Evolutionary conservation across 2,888 invertebrate species (phyloP), one percentile per base, ranked within the genome.

Genomic region (Muscina levida): DNA sequence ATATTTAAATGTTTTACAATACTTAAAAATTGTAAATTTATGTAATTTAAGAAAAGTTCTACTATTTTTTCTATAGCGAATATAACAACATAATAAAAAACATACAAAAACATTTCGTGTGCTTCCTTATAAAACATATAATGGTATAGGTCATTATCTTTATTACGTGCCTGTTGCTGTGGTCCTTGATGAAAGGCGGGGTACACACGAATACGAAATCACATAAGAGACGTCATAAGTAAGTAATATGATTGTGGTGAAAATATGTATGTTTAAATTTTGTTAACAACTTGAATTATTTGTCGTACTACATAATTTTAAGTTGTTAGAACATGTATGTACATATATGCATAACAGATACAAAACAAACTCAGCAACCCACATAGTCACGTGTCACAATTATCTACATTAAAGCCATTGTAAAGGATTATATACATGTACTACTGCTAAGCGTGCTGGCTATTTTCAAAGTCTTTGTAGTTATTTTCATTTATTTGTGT

Each of bases 321-420:
- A 11, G 51, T 26, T n/a, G n/a, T n/a, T n/a, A n/a, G n/a, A n/a
- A 17, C 13, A 6, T 62, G 37, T 37, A 5, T 37, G 42, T 42
- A 62, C 2, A 13, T 42, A 62, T 62, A 51, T 53, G 56, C 19
- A n/a, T n/a, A n/a, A n/a, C n/a, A n/a, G 26, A 51, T 42, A 46
- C 6, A 66, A 68, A 62, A 24, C 22, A 56, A 62, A 11, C 39
- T 22, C 44, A 66, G 73, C 72, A 73, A 70, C 79, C 75, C 53
- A 68, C 82, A 67, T 42, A 67, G 82, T 83, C 83, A 83, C 82
- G 83, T 83, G 83, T 65, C 78, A 66, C 70, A 83, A 79, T 77
- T 82, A 83, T 26, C 48, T 57, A 22, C 48, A 48, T 72, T 56
- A 46, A 42, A 70, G 39, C 31, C 31, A 31, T 31, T 48, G 48